These are phyloP conservation scores for Drosophila koepferae DNA, from an alignment of 2,888 invertebrate genomes.

Conservation along the genomic window DNA sequence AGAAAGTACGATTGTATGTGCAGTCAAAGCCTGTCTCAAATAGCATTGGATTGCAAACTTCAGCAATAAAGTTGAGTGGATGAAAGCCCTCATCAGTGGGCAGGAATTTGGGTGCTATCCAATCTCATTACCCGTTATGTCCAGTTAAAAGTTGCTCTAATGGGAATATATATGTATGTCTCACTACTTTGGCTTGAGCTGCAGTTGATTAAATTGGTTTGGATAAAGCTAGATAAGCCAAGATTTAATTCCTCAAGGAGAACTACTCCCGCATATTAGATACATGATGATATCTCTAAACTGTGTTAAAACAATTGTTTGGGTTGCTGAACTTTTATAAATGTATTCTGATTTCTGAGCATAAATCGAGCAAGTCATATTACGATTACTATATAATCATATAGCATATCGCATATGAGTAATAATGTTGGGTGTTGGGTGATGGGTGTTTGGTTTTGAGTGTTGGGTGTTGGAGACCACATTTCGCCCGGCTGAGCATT, in stretches of 20 bases:
- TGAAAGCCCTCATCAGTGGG: constrained; percentile 26
- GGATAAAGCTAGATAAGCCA: background rate
- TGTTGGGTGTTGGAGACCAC: constrained; percentile 5
- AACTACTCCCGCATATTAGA: background rate
- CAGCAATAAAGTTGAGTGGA: constrained; percentile 56
- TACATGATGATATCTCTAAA: background rate
- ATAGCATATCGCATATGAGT: too few species aligned
- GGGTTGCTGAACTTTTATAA: background rate
- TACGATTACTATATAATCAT: too few species aligned
- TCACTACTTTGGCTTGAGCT: background rate
- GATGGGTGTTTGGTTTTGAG: too few species aligned
- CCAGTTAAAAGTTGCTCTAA: background rate
- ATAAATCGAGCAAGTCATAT: background rate
- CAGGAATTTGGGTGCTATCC: constrained; percentile 3
- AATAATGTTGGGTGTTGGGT: too few species aligned
- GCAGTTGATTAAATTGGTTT: background rate
- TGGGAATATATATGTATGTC: background rate
- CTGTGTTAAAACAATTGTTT: background rate
- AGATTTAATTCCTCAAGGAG: background rate
- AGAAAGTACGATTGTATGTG: background rate
- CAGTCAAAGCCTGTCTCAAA: constrained; percentile 30
- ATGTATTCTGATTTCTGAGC: background rate
- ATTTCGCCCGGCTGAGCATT: constrained; percentile 32
- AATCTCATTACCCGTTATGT: constrained; percentile 20
- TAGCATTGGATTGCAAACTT: constrained; percentile 47